Evolutionary conservation across 1,140 invertebrate species (phyloP).

Genomic region (Oryzaephilus surinamensis): DNA sequence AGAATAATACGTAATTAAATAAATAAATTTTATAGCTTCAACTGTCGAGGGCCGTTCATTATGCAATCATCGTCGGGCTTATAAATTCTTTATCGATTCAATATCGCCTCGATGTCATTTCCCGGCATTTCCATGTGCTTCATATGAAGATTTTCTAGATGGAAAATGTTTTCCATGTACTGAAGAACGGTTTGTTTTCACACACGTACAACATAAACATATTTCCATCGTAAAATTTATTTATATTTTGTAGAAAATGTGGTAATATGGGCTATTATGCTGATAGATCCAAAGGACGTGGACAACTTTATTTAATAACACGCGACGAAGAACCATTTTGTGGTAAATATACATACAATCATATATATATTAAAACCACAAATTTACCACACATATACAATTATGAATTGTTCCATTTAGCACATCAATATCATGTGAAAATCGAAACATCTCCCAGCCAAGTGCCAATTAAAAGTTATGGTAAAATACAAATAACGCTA

Average conservation of each 20-base stretch:
- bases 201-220: too few species aligned
- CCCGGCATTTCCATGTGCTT: slow-evolving; percentile 75
- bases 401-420: too few species aligned
- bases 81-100: slow-evolving; percentile 89
- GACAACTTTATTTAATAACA: slow-evolving; percentile 75
- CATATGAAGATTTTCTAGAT: slow-evolving; percentile 72
- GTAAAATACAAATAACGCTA: slow-evolving; percentile 71
- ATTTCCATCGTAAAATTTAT: too few species aligned
- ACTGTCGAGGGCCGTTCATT: slow-evolving; percentile 76
- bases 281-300: slow-evolving; percentile 64
- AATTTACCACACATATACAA: not conserved
- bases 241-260: slow-evolving; percentile 41
- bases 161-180: slow-evolving; percentile 64
- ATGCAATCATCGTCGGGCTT: slow-evolving; percentile 84
- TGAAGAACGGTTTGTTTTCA: slow-evolving; percentile 30
- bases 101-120: slow-evolving; percentile 82
- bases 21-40: slow-evolving; percentile 36
- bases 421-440: slow-evolving; percentile 77
- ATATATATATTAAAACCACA: not conserved
- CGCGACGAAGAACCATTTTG: slow-evolving; percentile 88
- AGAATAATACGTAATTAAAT: not conserved
- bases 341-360: too few species aligned
- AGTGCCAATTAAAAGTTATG: slow-evolving; percentile 58
- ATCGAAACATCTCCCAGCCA: slow-evolving; percentile 62
- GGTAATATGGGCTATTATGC: slow-evolving; percentile 93